Evolutionary conservation across 2,113 vertebrate species (phyloP).

Genomic region (Capreolus pygargus): DNA sequence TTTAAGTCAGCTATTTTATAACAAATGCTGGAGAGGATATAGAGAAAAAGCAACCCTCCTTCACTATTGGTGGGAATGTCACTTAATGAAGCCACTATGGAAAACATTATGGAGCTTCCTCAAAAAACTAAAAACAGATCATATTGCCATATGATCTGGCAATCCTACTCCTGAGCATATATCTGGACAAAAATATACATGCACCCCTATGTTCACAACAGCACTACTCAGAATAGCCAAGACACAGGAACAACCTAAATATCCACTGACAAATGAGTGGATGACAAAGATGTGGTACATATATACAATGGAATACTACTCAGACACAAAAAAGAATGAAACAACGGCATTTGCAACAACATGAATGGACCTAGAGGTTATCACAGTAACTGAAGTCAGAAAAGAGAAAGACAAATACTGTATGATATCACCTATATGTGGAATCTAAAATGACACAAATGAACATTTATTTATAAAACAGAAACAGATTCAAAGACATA

Average conservation of each 20-base stretch:
- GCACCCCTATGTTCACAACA: background rate
- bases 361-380: background rate
- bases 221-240: background rate
- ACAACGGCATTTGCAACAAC: background rate
- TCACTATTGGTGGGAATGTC: background rate
- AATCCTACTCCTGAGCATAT: background rate
- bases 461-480: background rate
- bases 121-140: background rate
- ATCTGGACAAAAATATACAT: background rate
- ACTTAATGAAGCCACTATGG: background rate
- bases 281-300: background rate
- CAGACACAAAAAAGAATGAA: background rate
- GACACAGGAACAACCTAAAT: background rate
- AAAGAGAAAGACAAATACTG: background rate
- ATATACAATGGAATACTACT: background rate
- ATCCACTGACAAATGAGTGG: background rate
- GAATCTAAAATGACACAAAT: background rate
- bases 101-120: background rate
- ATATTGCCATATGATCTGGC: background rate
- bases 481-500: background rate
- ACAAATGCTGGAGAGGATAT: background rate
- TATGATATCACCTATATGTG: background rate
- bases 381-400: background rate
- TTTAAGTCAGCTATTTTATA: background rate
- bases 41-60: background rate